phyloP scores from a whole-genome alignment of 2,113 vertebrate genomes.

The Hystrix brachyura region DNA sequence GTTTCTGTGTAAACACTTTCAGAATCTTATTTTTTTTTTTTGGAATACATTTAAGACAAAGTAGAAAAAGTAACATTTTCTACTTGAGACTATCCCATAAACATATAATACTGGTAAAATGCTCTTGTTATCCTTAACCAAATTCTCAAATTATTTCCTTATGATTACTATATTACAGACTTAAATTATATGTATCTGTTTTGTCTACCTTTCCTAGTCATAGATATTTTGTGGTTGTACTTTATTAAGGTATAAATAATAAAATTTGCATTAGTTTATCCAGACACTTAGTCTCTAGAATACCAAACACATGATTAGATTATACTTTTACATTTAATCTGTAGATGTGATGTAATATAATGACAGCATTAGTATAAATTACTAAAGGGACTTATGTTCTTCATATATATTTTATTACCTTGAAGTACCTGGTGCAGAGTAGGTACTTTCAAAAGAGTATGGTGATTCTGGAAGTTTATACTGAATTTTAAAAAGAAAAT shows the following conservation, averaged over 20 bases:
- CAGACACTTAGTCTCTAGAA: not conserved
- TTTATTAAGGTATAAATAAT: not conserved
- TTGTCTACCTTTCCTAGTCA: not conserved
- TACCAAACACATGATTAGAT: not conserved
- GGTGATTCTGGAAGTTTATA: not conserved
- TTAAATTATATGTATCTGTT: not conserved
- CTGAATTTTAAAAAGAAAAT: not conserved
- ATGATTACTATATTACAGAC: not conserved
- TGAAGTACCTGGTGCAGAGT: not conserved
- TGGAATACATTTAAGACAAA: not conserved
- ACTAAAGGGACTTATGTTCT: not conserved
- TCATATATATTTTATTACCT: not conserved
- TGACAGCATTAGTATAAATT: not conserved
- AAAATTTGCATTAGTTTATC: slow-evolving; percentile 36
- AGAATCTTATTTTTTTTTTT: not conserved
- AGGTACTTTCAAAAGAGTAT: not conserved
- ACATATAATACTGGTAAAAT: not conserved
- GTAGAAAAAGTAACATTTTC: not conserved
- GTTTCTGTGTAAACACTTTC: not conserved
- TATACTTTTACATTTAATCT: slow-evolving; percentile 27
- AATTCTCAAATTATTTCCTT: slow-evolving; percentile 35
- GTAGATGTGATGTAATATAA: not conserved
- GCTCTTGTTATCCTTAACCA: not conserved
- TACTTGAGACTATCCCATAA: not conserved
- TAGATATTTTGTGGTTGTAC: not conserved